These are phyloP conservation scores for Cremastobaeus sp. DNA, from an alignment of 2,888 invertebrate genomes.

Conservation along the genomic window DNA sequence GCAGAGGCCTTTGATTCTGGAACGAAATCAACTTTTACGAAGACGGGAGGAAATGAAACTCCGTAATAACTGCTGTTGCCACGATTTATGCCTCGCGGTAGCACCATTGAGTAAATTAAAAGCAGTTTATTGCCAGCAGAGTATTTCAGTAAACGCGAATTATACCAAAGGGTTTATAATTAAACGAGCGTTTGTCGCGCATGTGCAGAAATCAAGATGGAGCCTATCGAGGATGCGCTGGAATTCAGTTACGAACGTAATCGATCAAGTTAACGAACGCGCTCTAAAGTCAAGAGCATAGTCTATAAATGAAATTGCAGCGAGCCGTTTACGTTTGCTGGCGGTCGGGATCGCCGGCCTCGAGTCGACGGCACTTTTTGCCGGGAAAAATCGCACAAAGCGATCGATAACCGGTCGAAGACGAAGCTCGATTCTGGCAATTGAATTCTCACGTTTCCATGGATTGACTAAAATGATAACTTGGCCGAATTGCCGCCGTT, in stretches of 20 bases:
- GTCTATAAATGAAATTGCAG: neutral
- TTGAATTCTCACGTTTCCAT: no score
- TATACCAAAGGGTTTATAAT: constrained; percentile 1
- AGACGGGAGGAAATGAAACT: constrained; percentile 9
- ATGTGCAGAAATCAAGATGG: neutral
- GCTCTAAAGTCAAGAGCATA: no score
- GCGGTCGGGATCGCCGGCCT: neutral
- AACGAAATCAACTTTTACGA: neutral
- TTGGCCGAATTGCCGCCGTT: neutral
- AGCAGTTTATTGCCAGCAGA: constrained; percentile 8
- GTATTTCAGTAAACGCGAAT: constrained; percentile 9
- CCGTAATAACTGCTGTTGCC: neutral
- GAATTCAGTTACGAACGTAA: neutral
- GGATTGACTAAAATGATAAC: no score
- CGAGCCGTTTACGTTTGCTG: constrained; percentile 1
- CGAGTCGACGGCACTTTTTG: neutral
- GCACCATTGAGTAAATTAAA: constrained; percentile 24
- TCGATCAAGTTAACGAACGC: neutral
- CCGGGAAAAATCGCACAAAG: neutral
- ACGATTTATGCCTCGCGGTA: constrained; percentile 10
- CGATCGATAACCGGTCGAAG: no score
- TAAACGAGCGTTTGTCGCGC: neutral
- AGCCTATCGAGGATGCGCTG: neutral
- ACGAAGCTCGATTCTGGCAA: no score
- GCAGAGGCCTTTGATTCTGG: constrained; percentile 9